Percentiles rank a stretch among this genome's conserved stretches.
These are phyloP conservation scores for Rhabdornis inornatus DNA, from an alignment of 2,113 vertebrate genomes.

Conservation along the genomic window DNA sequence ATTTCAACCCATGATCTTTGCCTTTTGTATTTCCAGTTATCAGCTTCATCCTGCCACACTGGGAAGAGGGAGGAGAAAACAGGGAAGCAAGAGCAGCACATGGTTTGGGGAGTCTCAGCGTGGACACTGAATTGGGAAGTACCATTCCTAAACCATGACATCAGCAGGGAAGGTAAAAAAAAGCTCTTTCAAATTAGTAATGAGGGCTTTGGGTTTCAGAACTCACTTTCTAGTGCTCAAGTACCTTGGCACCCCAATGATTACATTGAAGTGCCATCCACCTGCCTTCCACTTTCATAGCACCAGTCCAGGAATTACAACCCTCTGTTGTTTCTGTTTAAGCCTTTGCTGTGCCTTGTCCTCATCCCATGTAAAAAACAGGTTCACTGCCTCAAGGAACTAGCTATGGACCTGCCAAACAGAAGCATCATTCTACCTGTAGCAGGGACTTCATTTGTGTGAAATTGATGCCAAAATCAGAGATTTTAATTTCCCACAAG, in stretches of 20 bases:
- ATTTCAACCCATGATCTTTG: background rate
- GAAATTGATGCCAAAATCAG: background rate
- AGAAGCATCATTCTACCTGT: background rate
- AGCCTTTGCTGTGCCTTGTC: background rate
- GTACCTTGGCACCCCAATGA: background rate
- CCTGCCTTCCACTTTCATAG: background rate
- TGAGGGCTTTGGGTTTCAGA: background rate
- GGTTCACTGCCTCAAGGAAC: background rate
- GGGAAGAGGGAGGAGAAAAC: background rate
- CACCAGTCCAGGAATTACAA: background rate
- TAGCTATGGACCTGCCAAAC: background rate
- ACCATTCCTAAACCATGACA: background rate
- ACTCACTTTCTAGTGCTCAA: background rate
- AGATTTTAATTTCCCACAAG: background rate
- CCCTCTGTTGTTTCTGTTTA: background rate
- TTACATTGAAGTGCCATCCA: background rate
- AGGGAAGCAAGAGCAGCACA: rapidly evolving
- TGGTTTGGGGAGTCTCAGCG: background rate
- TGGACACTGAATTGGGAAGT: background rate
- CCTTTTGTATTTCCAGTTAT: background rate
- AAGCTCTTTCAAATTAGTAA: background rate
- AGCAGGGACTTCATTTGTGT: background rate
- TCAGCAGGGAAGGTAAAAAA: rapidly evolving
- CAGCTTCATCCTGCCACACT: background rate
- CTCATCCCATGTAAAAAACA: background rate